Percentiles rank a stretch among this genome's conserved stretches.
Evolutionary conservation across 64 coral and sea anemone genomes (phyloP).

Genomic region (Actinia equina): DNA sequence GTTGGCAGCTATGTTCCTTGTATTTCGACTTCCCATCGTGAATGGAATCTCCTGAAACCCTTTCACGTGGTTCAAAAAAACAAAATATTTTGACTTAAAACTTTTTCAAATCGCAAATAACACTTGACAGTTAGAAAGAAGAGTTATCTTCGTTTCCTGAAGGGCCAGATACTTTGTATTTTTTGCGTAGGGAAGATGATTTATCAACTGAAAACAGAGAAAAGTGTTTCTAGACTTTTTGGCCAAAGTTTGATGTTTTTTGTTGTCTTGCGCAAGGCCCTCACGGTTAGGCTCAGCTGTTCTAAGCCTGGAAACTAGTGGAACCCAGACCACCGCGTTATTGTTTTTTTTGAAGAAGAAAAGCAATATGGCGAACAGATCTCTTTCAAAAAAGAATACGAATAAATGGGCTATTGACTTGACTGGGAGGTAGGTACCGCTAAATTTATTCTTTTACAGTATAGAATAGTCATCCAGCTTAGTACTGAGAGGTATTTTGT

Average conservation of each 20-base stretch:
- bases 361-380: conserved; percentile 82
- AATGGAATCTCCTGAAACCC: neutral
- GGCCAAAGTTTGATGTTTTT: neutral
- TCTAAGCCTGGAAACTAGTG: conserved; percentile 25
- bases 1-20: neutral
- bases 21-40: conserved; percentile 75
- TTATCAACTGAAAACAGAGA: neutral
- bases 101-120: neutral
- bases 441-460: neutral
- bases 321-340: neutral
- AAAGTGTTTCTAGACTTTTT: neutral
- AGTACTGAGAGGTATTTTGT: neutral
- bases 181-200: neutral
- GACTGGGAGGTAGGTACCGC: conserved; percentile 47
- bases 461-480: neutral
- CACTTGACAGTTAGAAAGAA: neutral
- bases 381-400: conserved; percentile 35
- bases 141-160: neutral
- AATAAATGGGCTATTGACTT: conserved; percentile 96
- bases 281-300: neutral
- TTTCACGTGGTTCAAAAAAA: neutral
- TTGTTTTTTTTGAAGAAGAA: neutral
- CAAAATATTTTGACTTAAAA: neutral
- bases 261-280: neutral
- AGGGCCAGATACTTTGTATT: neutral